Evolutionary conservation across 2,113 vertebrate species (phyloP).

Genomic region (Promerops cafer): DNA sequence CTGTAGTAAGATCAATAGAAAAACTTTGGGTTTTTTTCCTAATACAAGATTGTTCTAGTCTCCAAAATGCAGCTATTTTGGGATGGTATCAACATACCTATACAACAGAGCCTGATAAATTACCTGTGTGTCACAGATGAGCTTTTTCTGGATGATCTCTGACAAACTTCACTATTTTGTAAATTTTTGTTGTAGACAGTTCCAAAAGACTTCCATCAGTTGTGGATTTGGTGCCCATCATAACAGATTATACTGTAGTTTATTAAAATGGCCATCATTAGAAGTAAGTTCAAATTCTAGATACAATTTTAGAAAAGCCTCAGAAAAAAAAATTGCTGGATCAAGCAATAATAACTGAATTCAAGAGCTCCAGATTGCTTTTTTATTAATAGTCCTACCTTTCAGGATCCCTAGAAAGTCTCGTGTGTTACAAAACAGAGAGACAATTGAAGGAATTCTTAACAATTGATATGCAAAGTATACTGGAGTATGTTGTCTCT

Average conservation of each 20-base stretch:
- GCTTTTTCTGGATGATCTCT: not conserved
- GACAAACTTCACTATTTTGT: not conserved
- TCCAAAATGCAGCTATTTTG: not conserved
- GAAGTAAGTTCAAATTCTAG: not conserved
- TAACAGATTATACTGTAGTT: not conserved
- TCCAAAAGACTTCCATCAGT: not conserved
- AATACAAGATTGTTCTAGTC: not conserved
- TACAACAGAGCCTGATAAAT: not conserved
- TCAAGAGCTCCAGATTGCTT: not conserved
- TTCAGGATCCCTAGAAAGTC: not conserved
- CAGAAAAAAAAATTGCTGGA: not conserved
- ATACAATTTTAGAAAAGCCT: not conserved
- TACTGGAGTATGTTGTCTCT: not conserved
- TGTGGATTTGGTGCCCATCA: not conserved
- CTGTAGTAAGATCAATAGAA: not conserved
- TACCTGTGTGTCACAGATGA: not conserved
- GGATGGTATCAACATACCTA: not conserved
- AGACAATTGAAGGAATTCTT: not conserved
- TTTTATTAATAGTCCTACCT: not conserved
- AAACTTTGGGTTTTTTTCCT: not conserved
- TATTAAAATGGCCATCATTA: not conserved
- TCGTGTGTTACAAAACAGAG: not conserved
- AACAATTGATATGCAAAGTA: not conserved
- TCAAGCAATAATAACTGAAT: not conserved
- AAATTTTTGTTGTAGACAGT: not conserved